Base-by-base conservation (phyloP, 2,113 vertebrate genomes). In the Leuciscus idus region DNA sequence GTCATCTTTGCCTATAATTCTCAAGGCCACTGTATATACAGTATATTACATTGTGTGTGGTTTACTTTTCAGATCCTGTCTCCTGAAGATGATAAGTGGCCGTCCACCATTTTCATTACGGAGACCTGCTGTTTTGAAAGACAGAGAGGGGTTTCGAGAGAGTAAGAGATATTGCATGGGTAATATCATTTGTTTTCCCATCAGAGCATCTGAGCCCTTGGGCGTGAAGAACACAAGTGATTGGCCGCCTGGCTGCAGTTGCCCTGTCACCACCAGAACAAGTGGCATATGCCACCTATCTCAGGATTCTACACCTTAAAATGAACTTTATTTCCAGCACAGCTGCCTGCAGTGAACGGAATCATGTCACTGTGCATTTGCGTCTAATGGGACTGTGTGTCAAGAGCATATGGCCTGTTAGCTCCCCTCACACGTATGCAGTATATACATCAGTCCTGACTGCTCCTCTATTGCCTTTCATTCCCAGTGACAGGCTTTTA, bases 11-110 rank as follows among this genome's bases (percentile, higher is more conserved):
- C 6, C 82, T 73, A 74, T 73, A 57, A 84, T 39, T 84, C 33
- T 39, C 50, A 84, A 73, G 52, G 48, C 19, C 30, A 57, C 21
- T 57, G 50, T 72, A 83, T 46, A 26, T 68, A 82, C 57, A 62
- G 23, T 82, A 36, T 68, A 70, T 48, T 82, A 68, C 4, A 21
- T 39, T 84, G 48, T 66, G 48, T 55, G 19, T 19, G 86, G 76
- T 84, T 86, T 85, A 81, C 82, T 59, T 81, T 89, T 89, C 82
- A 77, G 82, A 48, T 84, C 73, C 17, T 50, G 46, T 75, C 80
- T 77, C 33, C 77, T 77, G 83, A 70, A 80, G 83, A 79, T 84
- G 83, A 89, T 89, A 84, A 89, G 84, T 89, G 72, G 74, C 83
- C 81, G 82, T 84, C 72, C 48, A 81, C 81, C 75, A 23, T 83